Evolutionary conservation across 2,797 vertebrate genomes (phyloP).

Genomic region (Enteromius unitaeniatus): DNA sequence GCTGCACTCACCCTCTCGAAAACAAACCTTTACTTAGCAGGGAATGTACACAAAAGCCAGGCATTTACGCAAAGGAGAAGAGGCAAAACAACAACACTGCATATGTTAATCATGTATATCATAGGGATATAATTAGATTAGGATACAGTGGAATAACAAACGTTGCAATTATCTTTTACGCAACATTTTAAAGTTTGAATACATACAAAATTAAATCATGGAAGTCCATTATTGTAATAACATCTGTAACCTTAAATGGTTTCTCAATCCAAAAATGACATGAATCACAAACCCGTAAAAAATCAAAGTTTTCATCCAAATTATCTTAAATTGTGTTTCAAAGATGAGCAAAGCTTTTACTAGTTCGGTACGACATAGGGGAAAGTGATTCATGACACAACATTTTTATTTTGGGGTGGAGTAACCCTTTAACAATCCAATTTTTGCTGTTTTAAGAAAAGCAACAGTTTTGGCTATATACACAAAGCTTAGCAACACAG

Average conservation of each 20-base stretch:
- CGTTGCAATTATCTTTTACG: no score
- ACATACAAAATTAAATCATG: not conserved
- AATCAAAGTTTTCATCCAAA: no score
- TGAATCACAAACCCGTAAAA: no score
- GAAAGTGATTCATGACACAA: no score
- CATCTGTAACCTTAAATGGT: not conserved
- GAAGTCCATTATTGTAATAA: no score
- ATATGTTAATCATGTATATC: constrained; percentile 5
- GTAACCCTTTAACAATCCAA: not conserved
- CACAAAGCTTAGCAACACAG: no score
- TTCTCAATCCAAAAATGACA: no score
- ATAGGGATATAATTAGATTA: not conserved
- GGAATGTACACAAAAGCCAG: constrained; percentile 40
- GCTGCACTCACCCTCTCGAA: constrained; percentile 32
- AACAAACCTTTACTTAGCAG: constrained; percentile 33
- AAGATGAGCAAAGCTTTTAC: no score
- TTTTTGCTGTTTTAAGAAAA: not conserved
- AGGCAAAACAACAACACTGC: not conserved
- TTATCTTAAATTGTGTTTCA: no score
- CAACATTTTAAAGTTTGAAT: not conserved
- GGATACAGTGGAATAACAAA: not conserved
- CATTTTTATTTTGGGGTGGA: no score
- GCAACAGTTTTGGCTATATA: no score
- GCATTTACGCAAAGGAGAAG: constrained; percentile 27
- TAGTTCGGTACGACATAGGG: no score